Base-by-base conservation (phyloP, 2,797 vertebrate species). In the Peromyscus aztecus region DNA sequence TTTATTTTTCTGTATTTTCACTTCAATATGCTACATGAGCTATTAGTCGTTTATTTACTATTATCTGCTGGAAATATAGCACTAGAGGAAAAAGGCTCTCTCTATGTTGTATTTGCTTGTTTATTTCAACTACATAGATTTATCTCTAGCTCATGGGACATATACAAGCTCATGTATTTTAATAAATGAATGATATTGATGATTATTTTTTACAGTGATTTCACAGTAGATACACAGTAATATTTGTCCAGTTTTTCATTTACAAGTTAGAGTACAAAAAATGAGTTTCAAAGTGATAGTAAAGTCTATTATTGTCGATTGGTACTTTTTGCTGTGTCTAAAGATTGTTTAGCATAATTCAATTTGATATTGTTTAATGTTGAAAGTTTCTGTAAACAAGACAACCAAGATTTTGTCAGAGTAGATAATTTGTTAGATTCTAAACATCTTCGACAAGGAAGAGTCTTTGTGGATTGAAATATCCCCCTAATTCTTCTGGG, bases 381-480 rank as follows among this genome's bases (percentile, higher is more conserved):
- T 75, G 55, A 46, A 89, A 12, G 5, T 86, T 9, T 88, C 71
- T 88, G 12, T 75, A 87, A 90, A 52, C 80, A 91, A 91, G 31
- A 63, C 34, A 24, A 80, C 4, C 4, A 37, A 80, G 1, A 1
- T 55, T 89, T 90, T 95, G 19, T 6, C 82, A 89, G 37, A 87
- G 59, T 94, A 81, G 57, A 16, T 67, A 71, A 80, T 0, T 93
- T 59, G 3, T n/a, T 91, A 19, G 29, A 2, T 10, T 11, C 65
- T 91, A 65, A 55, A 71, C 1, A 94, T 1, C 21, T 86, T 92
- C 8, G 57, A n/a, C n/a, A 4, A 61, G 16, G 40, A 55, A 14
- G 71, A 89, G 10, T 94, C 12, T 91, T 16, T 61, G 13, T 86
- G 21, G 76, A 87, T 0, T 92, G n/a, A 93, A 91, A 78, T 90